Conservation (phyloP, 1,140 invertebrate genomes). For the Triops longicaudatus region DNA sequence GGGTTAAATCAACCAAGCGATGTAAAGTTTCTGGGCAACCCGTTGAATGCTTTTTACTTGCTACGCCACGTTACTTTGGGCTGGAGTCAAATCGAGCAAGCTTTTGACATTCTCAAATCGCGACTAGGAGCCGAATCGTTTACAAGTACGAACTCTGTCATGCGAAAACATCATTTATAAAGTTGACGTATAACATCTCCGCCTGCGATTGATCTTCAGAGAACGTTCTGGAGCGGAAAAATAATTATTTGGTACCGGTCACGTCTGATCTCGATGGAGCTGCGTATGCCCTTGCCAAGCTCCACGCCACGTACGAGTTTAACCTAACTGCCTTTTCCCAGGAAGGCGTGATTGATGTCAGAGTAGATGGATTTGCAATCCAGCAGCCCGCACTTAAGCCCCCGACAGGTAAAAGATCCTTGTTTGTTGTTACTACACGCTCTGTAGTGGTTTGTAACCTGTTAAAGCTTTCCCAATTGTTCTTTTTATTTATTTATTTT, state of each 20-base stretch:
- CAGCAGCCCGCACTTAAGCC: neutral
- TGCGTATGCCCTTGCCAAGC: neutral
- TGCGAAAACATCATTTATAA: too few species aligned
- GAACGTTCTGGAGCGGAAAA: neutral
- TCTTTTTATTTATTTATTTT: neutral
- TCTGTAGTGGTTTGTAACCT: neutral
- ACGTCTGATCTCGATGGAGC: constrained; percentile 10
- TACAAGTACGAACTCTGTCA: neutral
- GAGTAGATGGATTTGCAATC: neutral
- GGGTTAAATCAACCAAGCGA: neutral
- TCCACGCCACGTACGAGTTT: neutral
- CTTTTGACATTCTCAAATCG: neutral
- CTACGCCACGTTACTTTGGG: neutral
- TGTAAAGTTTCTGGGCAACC: neutral
- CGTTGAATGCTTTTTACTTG: neutral
- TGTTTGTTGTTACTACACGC: too few species aligned
- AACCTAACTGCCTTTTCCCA: neutral
- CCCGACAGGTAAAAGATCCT: neutral
- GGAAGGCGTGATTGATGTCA: constrained; percentile 11
- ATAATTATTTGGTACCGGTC: neutral
- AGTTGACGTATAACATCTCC: neutral
- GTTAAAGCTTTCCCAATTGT: neutral
- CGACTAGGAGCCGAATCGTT: neutral
- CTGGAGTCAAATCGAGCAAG: neutral
- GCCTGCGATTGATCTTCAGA: neutral